phyloP scores from a whole-genome alignment of 1,140 invertebrate species.

The Lepeophtheirus salmonis region DNA sequence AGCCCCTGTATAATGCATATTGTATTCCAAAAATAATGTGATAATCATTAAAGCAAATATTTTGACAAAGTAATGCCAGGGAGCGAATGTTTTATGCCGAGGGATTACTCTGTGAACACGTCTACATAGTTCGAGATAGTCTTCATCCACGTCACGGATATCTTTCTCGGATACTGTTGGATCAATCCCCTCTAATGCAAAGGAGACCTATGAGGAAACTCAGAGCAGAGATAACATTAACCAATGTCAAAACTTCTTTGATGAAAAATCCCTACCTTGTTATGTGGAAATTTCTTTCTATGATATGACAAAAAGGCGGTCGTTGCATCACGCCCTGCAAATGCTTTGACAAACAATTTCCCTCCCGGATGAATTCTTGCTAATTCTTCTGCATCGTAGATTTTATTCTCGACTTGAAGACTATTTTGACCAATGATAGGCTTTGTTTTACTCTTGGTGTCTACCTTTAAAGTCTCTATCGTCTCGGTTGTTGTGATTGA shows the following conservation, averaged over 20 bases:
- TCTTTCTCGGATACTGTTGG: neutral
- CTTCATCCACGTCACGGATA: neutral
- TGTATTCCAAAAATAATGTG: neutral
- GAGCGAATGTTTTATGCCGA: slow-evolving; percentile 3
- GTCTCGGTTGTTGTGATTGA: no score
- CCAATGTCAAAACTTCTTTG: no score
- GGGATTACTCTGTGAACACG: neutral
- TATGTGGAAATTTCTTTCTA: slow-evolving; percentile 4
- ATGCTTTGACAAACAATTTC: slow-evolving; percentile 2
- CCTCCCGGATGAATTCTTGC: neutral
- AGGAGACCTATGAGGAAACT: no score
- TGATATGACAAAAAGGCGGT: slow-evolving; percentile 2
- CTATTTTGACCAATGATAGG: neutral
- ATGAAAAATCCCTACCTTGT: neutral
- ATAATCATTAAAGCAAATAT: neutral
- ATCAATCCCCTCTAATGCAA: neutral
- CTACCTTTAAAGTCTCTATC: no score
- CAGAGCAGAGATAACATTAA: no score
- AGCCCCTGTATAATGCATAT: neutral
- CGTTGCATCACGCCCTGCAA: slow-evolving; percentile 5
- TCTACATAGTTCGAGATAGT: neutral
- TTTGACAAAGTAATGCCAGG: slow-evolving; percentile 9
- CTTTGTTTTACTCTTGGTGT: no score
- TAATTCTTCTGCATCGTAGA: neutral
- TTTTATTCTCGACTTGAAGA: neutral